Conservation (phyloP, 1,140 invertebrate species). For the Trichonephila clavata region DNA sequence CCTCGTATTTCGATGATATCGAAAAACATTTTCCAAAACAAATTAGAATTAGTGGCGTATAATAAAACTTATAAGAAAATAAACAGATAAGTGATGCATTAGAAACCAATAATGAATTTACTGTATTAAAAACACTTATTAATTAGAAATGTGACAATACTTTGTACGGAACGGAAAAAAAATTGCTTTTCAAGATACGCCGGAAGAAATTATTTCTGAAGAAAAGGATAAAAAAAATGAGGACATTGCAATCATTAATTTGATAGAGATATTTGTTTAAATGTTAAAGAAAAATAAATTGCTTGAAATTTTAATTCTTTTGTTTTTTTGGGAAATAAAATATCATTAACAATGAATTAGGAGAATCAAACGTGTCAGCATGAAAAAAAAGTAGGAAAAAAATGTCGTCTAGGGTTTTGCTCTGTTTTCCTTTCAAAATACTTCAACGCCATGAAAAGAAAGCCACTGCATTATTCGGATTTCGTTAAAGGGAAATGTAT, state of each 20-base stretch:
- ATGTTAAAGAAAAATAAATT: constrained; percentile 9
- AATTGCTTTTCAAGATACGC: neutral
- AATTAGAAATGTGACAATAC: neutral
- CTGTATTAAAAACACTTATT: neutral
- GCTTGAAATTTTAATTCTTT: neutral
- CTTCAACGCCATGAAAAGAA: neutral
- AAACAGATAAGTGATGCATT: neutral
- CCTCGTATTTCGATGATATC: too few species aligned
- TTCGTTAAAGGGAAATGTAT: neutral
- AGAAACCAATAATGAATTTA: neutral
- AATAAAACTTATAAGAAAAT: too few species aligned
- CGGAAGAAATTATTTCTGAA: neutral
- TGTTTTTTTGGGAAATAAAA: neutral
- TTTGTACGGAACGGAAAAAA: neutral
- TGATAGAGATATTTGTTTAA: constrained; percentile 27
- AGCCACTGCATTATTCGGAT: neutral
- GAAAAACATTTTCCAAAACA: too few species aligned
- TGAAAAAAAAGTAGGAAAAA: neutral
- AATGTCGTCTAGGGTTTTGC: neutral
- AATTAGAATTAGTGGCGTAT: too few species aligned
- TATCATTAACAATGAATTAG: neutral
- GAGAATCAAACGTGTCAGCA: constrained; percentile 8
- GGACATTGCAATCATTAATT: neutral
- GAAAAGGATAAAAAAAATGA: neutral
- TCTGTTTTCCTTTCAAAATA: neutral